Base-by-base conservation (phyloP, 2,113 vertebrate genomes). In the Oreamnos americanus region DNA sequence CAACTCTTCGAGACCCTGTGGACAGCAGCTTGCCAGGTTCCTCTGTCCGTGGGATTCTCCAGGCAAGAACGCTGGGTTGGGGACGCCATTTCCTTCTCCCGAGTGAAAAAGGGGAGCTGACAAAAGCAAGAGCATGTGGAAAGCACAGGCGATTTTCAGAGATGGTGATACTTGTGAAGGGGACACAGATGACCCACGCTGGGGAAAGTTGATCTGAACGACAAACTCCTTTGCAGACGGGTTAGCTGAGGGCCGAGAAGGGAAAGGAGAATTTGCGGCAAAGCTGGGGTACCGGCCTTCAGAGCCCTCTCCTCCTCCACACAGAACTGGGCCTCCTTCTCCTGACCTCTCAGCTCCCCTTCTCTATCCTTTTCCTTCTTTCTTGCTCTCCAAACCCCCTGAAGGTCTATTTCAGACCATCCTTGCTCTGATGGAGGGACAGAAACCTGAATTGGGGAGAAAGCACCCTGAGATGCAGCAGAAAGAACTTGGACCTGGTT, bases 161-260 rank as follows among this genome's bases (percentile, higher is more conserved):
- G 3, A 1, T 0, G 0, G 67, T 15, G 13, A 45, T 25, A n/a
- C 51, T 7, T 16, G 17, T 45, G 58, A 51, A 1, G 33, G 1
- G 36, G n/a, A 45, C 30, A 53, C 7, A 7, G 17, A 33, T 2
- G 39, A 28, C 51, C 10, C 13, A 5, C 13, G 55, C 0, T 17
- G 30, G 36, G 47, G 19, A 30, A 51, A 55, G 12, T 0, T 9
- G 33, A 15, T 5, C 2, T 0, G 7, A 16, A 87, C 47, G 39
- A 17, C 28, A 55, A 13, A 58, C 8, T 36, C 49, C 60, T n/a
- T 30, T n/a, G 19, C 30, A 25, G 58, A 36, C 2, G 6, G 15
- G 51, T 8, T n/a, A 47, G 81, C 85, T 53, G 49, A 90, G 86
- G 4, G 43, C 57, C 8, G 79, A 71, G 92, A 60, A 51, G 60